phyloP scores from a whole-genome alignment of 64 coral and sea anemone genomes.

The Trachythela sp. region DNA sequence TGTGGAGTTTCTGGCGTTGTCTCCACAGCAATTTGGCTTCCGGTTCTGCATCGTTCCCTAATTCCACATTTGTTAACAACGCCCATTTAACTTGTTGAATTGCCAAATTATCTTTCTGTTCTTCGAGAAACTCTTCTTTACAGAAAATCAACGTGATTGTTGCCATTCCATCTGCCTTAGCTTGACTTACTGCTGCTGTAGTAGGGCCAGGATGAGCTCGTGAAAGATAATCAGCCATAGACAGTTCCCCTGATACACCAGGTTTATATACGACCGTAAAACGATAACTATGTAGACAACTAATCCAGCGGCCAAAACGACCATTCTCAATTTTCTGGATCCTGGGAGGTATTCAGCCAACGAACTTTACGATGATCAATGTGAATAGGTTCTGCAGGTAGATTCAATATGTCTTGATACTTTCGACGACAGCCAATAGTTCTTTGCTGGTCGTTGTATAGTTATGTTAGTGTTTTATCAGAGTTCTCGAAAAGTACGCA shows the following conservation, averaged over 20 bases:
- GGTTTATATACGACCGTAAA: too few species aligned
- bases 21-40: slow-evolving; percentile 13
- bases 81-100: too few species aligned
- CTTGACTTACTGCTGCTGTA: too few species aligned
- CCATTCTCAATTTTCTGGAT: slow-evolving; percentile 7
- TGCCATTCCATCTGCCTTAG: too few species aligned
- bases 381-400: background rate
- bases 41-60: background rate
- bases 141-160: background rate
- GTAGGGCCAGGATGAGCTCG: background rate
- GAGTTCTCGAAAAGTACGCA: background rate
- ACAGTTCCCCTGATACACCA: background rate
- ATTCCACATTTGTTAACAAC: too few species aligned
- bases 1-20: background rate
- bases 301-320: background rate
- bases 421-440: too few species aligned
- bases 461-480: background rate
- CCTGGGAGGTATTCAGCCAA: background rate
- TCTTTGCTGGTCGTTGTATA: background rate
- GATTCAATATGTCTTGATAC: background rate
- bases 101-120: background rate
- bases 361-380: background rate
- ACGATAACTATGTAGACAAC: background rate
- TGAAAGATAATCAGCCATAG: background rate
- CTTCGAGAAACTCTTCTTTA: background rate